Evolutionary conservation across 2,113 vertebrate genomes (phyloP).

Genomic region (Craseonycteris thonglongyai): DNA sequence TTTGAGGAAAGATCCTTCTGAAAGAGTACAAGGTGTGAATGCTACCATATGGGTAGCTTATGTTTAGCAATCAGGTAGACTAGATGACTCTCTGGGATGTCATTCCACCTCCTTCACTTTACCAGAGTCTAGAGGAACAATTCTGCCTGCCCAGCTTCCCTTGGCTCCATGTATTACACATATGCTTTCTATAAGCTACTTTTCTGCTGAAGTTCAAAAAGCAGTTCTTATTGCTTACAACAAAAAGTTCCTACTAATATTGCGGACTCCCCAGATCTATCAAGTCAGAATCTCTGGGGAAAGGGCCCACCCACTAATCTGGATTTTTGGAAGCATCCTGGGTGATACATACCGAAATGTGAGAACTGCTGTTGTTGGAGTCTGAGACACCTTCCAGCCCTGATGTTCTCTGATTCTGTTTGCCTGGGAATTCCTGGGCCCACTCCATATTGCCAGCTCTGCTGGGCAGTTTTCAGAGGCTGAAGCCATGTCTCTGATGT

Average conservation of each 20-base stretch:
- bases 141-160: neutral
- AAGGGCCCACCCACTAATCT: neutral
- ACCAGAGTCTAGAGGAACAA: neutral
- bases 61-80: neutral
- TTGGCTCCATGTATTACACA: too few species aligned
- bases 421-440: neutral
- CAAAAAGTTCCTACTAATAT: neutral
- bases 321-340: neutral
- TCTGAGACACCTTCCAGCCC: neutral
- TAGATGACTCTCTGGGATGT: neutral
- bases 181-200: neutral
- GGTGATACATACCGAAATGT: too few species aligned
- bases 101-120: neutral
- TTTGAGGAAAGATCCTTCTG: neutral
- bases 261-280: neutral
- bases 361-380: neutral
- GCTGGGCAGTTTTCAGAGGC: neutral
- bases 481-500: neutral
- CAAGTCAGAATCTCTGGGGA: neutral
- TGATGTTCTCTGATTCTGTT: neutral
- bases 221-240: neutral
- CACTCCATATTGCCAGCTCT: neutral
- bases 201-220: neutral
- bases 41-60: neutral
- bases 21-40: neutral